Conservation (phyloP, 35 echinoderm and acorn worm species). For the Heliocidaris erythrogramma region DNA sequence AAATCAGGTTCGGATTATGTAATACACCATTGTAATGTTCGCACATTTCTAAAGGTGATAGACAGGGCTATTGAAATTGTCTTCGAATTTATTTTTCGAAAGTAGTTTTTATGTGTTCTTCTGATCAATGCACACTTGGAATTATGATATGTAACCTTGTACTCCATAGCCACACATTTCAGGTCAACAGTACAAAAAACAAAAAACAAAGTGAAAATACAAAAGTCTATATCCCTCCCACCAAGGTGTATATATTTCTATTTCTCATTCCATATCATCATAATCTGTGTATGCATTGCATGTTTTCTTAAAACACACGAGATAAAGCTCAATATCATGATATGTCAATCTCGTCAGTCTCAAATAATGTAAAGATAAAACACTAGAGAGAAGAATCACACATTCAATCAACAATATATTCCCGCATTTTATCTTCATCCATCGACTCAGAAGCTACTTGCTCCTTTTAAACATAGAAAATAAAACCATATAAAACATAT, state of each 20-base stretch:
- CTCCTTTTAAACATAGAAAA: background rate
- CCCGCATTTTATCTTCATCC: background rate
- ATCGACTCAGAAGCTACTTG: background rate
- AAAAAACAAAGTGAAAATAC: background rate
- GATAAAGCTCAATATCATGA: background rate
- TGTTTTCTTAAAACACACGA: background rate
- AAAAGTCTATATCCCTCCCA: background rate
- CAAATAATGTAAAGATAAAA: background rate
- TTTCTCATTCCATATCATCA: background rate
- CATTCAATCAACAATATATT: background rate
- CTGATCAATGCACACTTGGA: background rate
- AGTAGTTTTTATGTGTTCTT: no score
- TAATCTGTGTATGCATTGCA: background rate
- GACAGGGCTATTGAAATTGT: no score
- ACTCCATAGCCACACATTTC: no score
- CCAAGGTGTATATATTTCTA: constrained; percentile 3
- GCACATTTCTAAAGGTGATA: no score
- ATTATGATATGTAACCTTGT: background rate
- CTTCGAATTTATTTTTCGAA: no score
- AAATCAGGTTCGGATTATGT: no score
- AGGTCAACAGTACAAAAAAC: background rate
- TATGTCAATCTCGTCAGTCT: background rate
- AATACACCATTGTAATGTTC: no score
- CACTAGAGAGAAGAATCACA: background rate
- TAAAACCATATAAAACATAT: background rate